These are phyloP conservation scores for Amiota minor DNA, from an alignment of 2,888 invertebrate species.

Conservation along the genomic window DNA sequence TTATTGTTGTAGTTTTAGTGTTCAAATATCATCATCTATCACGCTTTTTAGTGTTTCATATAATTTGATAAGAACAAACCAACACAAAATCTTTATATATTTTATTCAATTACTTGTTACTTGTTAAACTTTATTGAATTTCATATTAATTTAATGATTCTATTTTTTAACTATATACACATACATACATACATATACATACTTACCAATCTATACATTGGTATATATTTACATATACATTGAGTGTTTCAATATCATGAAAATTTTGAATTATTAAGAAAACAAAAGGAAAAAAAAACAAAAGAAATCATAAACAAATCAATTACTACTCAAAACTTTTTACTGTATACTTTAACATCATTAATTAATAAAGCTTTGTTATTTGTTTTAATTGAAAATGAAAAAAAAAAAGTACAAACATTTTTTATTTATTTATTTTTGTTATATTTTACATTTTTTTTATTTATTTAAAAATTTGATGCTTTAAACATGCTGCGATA, in stretches of 20 bases:
- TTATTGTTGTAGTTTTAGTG: not conserved
- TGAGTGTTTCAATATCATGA: too few relatives aligned
- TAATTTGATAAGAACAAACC: too few relatives aligned
- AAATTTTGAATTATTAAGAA: too few relatives aligned
- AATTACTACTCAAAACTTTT: too few relatives aligned
- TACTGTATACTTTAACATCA: too few relatives aligned
- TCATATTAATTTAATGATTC: conserved; percentile 3
- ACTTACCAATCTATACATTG: conserved; percentile 36
- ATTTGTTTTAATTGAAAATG: conserved; percentile 62
- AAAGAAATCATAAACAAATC: too few relatives aligned
- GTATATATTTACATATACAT: not conserved
- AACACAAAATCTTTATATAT: conserved; percentile 19
- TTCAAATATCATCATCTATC: too few relatives aligned
- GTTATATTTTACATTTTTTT: conserved; percentile 18
- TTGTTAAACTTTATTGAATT: conserved; percentile 26
- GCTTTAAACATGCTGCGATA: too few relatives aligned
- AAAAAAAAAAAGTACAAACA: not conserved
- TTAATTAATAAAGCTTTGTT: conserved; percentile 67
- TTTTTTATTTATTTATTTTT: conserved; percentile 34
- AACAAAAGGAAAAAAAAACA: too few relatives aligned
- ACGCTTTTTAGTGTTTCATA: too few relatives aligned
- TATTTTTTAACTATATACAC: conserved; percentile 14
- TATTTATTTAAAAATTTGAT: not conserved
- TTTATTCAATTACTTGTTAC: conserved; percentile 17
- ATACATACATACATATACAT: conserved; percentile 30